Percentiles rank a stretch among this genome's conserved stretches.
Evolutionary conservation across 2,797 vertebrate species (phyloP).

Genomic region (Thaleichthys pacificus): DNA sequence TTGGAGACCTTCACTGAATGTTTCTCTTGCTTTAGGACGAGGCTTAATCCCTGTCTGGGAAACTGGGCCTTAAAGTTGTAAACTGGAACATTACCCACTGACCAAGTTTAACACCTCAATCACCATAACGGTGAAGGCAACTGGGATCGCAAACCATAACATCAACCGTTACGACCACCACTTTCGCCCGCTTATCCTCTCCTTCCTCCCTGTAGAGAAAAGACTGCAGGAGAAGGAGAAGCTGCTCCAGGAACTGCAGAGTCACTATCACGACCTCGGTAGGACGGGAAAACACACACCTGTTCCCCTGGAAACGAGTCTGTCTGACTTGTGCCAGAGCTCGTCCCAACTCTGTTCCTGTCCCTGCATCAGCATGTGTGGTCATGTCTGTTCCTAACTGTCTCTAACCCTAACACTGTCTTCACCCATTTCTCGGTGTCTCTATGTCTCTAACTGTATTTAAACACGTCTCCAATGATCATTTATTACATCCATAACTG

Average conservation of each 20-base stretch:
- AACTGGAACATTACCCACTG: background rate
- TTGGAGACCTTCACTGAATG: no score
- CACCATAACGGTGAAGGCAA: background rate
- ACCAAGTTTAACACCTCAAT: background rate
- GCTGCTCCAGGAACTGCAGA: conserved; percentile 66
- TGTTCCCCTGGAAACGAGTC: background rate
- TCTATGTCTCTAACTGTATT: background rate
- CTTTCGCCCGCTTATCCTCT: background rate
- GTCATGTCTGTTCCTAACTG: no score
- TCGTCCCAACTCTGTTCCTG: no score
- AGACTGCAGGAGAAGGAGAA: conserved; percentile 74
- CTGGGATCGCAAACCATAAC: background rate
- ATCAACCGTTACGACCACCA: background rate
- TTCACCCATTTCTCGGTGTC: background rate
- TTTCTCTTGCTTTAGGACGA: no score
- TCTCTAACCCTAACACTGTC: background rate
- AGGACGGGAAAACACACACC: conserved; percentile 9
- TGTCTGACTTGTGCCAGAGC: background rate
- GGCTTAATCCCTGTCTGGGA: no score
- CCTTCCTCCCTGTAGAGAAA: conserved; percentile 50
- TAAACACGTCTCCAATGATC: background rate
- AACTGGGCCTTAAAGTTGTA: background rate
- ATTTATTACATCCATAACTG: background rate
- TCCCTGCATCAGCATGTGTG: no score
- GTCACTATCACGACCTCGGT: conserved; percentile 70